These are phyloP conservation scores for Ascaphus truei DNA, from an alignment of 2,113 vertebrate genomes.

Conservation along the genomic window DNA sequence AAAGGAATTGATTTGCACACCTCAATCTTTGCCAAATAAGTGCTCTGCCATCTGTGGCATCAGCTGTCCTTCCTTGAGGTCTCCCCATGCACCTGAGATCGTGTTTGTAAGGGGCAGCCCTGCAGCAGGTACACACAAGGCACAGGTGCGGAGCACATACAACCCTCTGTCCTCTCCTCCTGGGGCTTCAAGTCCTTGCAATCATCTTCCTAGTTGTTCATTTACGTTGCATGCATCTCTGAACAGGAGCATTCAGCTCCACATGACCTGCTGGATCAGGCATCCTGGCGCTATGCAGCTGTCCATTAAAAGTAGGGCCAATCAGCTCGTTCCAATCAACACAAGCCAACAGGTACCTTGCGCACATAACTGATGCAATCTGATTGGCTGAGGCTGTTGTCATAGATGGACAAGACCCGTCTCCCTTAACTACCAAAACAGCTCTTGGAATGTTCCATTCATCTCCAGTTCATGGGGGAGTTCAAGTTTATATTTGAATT, in stretches of 20 bases:
- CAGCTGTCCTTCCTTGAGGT: slow-evolving; percentile 72
- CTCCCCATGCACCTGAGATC: slow-evolving; percentile 63
- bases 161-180: slow-evolving; percentile 29
- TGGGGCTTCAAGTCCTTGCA: slow-evolving; percentile 1
- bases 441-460: no score
- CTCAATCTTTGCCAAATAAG: slow-evolving; percentile 76
- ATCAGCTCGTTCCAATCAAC: no score
- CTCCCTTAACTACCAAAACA: no score
- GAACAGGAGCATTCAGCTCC: background rate
- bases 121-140: slow-evolving; percentile 42
- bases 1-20: slow-evolving; percentile 81
- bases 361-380: no score
- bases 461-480: background rate
- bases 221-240: background rate
- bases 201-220: background rate
- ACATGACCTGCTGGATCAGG: background rate
- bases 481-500: background rate
- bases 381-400: no score
- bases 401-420: no score
- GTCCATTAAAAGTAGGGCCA: no score
- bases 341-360: no score
- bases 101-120: slow-evolving; percentile 41
- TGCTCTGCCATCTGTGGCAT: slow-evolving; percentile 83
- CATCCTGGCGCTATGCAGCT: no score
- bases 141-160: slow-evolving; percentile 15